Base-by-base conservation (phyloP, 2,888 invertebrate genomes). In the Alcis repandata region DNA sequence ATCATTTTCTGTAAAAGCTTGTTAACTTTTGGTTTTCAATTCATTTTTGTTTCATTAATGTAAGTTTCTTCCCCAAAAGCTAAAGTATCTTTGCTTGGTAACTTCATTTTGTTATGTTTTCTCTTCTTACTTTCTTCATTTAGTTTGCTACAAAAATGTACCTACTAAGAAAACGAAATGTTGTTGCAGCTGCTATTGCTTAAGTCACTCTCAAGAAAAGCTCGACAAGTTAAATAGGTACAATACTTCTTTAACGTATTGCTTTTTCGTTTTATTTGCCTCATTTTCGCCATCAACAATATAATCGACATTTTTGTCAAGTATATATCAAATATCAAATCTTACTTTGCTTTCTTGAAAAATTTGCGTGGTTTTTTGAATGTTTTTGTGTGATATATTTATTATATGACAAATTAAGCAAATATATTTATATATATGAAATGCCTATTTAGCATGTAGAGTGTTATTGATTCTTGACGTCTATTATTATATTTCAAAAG, bases 181-280 rank as follows among this genome's bases (percentile, higher is more conserved):
- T 92, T 91, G 77, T 93, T 93, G 80, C 93, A 93, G 93, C 92
- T 93, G 93, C 92, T 93, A 92, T 93, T 93, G 93, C 82, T 91
- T 93, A 91, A 93, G 91, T 90, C 93, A 93, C 91, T 88, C 91
- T 79, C 87, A 87, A 90, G 92, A 92, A 87, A 89, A 85, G 75
- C 86, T 84, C 91, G 79, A 80, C 84, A 89, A n/a, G n/a, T n/a
- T n/a, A n/a, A 92, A 91, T 93, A 93, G 93, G 93, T 93, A 93
- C 90, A 91, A 82, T 79, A 76, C 74, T 80, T 89, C 58, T 86
- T 80, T 84, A 89, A 82, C 81, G 79, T 89, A 86, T 80, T 80
- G 90, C 90, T 91, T 91, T 65, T 78, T 87, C 74, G 66, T 53
- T 79, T 79, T 82, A 20, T 71, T 89, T 87, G 87, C 87, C 76